Evolutionary conservation across 1,140 invertebrate species (phyloP), one percentile per base, ranked within the genome.

Genomic region (Scaptomyza graminum): DNA sequence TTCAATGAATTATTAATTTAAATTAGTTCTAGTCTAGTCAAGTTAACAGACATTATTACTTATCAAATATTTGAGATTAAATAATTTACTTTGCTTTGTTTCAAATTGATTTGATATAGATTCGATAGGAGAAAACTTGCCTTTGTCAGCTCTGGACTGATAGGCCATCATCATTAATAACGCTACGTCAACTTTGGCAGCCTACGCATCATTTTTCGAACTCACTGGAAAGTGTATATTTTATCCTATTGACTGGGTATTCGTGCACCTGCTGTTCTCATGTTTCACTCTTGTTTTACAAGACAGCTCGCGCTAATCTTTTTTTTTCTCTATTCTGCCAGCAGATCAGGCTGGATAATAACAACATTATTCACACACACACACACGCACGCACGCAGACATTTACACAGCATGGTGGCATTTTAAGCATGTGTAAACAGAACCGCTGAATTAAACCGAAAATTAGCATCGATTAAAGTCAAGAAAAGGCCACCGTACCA

Each of bases 401-500:
- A 67, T 49, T 16, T 37, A 54, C 51, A 63, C 52, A 64, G 34
- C 57, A 34, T 76, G 54, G 62, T 71, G 82, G 76, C 76, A 74
- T 78, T 72, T 87, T 71, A 70, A 82, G 78, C 83, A 88, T 71
- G 82, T 85, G 82, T 87, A 85, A 85, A 85, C 82, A 85, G 82
- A 87, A 87, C 82, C 82, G 85, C 87, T 85, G 82, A 85, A 85
- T 85, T 85, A 85, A 85, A 85, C 82, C 82, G 71, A 82, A 85
- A 85, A 85, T 85, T 85, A 88, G 82, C 82, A 85, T 85, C 82
- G 82, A 85, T 85, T 85, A 88, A 85, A 87, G 82, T 82, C 82
- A 85, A 85, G 82, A 85, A 76, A 74, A 44, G 22, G 49, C 60
- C 39, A 50, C 44, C 52, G 25, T 37, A 18, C 18, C 37, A n/a